Percentiles rank a stretch among this genome's conserved stretches.
phyloP scores from a whole-genome alignment of 2,888 invertebrate species.

The Cephalotes varians region DNA sequence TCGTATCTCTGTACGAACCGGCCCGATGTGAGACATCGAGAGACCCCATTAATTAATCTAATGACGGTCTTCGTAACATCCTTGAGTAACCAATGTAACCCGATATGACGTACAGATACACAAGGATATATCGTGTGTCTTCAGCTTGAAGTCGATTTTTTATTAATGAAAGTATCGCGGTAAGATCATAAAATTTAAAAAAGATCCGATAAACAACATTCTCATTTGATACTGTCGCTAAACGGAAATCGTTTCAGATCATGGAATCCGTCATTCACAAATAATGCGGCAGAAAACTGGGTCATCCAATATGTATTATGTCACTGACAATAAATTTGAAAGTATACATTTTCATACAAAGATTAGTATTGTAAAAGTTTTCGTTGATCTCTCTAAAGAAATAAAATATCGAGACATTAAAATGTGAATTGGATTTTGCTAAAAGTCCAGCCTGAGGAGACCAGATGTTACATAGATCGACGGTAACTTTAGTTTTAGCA shows the following conservation, averaged over 20 bases:
- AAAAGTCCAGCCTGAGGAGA: background rate
- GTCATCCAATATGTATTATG: background rate
- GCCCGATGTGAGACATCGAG: slow-evolving; percentile 57
- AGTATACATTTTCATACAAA: background rate
- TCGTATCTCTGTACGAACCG: slow-evolving; percentile 34
- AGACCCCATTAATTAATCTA: slow-evolving; percentile 51
- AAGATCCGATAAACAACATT: background rate
- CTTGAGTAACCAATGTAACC: slow-evolving; percentile 48
- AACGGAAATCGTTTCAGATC: background rate
- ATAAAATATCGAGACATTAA: background rate
- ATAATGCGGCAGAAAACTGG: background rate
- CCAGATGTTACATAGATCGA: slow-evolving; percentile 21
- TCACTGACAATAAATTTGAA: background rate
- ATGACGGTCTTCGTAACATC: slow-evolving; percentile 47
- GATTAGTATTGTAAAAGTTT: background rate
- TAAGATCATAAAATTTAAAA: background rate
- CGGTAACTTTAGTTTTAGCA: slow-evolving; percentile 27
- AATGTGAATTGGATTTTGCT: slow-evolving; percentile 2
- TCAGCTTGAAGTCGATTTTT: background rate
- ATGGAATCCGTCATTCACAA: background rate
- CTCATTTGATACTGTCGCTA: background rate
- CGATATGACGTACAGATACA: background rate
- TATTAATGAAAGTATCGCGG: background rate
- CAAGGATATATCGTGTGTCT: background rate
- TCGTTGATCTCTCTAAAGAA: background rate